These are phyloP conservation scores for Pelobates cultripes DNA, from an alignment of 2,797 vertebrate genomes.

Conservation along the genomic window DNA sequence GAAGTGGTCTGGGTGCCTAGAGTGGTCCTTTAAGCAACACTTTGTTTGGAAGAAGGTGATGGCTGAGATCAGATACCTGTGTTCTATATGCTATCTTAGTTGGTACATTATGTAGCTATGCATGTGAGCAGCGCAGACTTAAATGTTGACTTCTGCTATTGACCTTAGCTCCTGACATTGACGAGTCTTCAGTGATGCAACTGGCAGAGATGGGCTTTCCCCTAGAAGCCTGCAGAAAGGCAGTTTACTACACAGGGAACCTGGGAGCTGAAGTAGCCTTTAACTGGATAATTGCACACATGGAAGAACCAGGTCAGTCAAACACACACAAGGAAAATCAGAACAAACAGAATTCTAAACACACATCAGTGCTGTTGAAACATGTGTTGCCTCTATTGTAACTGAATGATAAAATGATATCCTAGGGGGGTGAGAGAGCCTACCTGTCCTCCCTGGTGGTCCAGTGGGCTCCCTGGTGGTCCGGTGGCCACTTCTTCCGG, in stretches of 20 bases:
- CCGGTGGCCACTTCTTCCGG: too few relatives aligned
- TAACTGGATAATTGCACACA: conserved; percentile 98
- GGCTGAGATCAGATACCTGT: too few relatives aligned
- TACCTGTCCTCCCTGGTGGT: too few relatives aligned
- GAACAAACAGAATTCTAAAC: neutral
- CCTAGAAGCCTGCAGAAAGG: conserved; percentile 94
- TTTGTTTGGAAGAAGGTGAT: too few relatives aligned
- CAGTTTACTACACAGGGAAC: conserved; percentile 97
- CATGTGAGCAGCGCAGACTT: neutral
- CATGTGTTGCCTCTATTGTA: too few relatives aligned
- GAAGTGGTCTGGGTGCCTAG: too few relatives aligned
- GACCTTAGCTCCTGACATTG: conserved; percentile 89
- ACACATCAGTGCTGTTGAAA: too few relatives aligned
- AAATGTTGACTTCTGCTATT: conserved; percentile 48
- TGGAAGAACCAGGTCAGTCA: conserved; percentile 95
- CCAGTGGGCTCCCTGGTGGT: too few relatives aligned
- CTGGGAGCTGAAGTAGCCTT: conserved; percentile 96
- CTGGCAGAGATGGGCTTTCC: conserved; percentile 99
- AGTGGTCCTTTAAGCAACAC: too few relatives aligned
- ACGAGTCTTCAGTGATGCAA: conserved; percentile 94
- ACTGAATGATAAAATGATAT: too few relatives aligned
- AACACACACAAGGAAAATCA: neutral
- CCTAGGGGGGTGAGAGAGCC: too few relatives aligned
- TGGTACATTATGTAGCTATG: neutral
- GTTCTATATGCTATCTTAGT: too few relatives aligned